Evolutionary conservation across 2,113 vertebrate genomes (phyloP).

Genomic region (Progne subis): DNA sequence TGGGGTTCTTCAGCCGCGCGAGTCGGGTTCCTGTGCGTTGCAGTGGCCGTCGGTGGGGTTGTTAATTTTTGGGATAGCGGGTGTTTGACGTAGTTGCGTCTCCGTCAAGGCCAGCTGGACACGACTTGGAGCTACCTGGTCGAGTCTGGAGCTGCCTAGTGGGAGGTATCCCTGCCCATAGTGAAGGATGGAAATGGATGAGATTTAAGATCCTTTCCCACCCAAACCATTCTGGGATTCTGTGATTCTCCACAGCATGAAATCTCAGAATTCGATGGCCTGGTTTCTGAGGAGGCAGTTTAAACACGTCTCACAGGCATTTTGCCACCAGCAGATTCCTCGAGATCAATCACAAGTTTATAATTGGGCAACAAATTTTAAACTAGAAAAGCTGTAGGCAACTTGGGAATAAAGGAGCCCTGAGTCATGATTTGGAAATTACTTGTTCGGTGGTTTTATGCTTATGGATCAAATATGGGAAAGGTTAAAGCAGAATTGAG

Average conservation of each 20-base stretch:
- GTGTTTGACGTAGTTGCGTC: rapidly evolving
- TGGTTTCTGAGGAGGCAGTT: not conserved
- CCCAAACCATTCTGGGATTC: not conserved
- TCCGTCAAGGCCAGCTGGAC: not conserved
- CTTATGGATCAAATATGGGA: not conserved
- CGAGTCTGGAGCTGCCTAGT: not conserved
- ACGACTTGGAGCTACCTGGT: not conserved
- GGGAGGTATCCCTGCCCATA: not conserved
- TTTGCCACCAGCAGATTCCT: rapidly evolving
- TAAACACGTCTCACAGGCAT: rapidly evolving
- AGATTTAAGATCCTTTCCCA: not conserved
- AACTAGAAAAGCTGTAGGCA: rapidly evolving
- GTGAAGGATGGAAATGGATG: not conserved
- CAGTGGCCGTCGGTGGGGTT: rapidly evolving
- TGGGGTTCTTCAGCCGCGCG: rapidly evolving
- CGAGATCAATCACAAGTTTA: rapidly evolving
- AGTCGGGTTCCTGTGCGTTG: rapidly evolving
- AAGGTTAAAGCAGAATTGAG: not conserved
- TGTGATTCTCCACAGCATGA: not conserved
- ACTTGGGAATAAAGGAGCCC: not conserved
- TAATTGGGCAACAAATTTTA: not conserved
- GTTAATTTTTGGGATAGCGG: rapidly evolving
- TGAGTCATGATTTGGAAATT: not conserved
- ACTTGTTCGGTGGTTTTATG: not conserved
- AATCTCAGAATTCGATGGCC: not conserved